phyloP scores from a whole-genome alignment of 2,113 vertebrate species.

The Actenoides lindsayi region DNA sequence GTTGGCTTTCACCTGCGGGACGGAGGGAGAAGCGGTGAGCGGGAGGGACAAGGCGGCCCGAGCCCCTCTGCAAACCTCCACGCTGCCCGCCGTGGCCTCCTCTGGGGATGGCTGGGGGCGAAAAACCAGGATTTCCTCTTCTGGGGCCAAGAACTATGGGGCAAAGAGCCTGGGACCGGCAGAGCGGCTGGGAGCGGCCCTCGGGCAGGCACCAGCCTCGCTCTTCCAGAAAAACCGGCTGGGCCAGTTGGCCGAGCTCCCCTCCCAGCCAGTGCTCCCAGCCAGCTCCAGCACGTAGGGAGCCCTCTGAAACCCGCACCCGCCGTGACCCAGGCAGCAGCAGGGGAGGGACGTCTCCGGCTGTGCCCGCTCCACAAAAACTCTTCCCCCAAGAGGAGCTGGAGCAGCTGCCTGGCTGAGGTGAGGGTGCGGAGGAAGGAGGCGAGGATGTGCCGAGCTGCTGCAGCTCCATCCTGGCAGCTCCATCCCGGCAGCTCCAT shows the following conservation, averaged over 20 bases:
- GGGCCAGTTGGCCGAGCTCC: neutral
- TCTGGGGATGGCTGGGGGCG: neutral
- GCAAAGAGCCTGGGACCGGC: constrained; percentile 35
- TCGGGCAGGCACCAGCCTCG: neutral
- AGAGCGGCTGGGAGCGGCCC: constrained; percentile 30
- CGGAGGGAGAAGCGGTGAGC: neutral
- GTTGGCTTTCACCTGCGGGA: constrained; percentile 88
- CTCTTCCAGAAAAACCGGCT: constrained; percentile 25
- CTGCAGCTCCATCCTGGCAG: neutral
- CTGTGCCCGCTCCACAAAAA: neutral
- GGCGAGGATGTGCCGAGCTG: neutral
- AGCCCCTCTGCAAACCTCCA: fast-evolving
- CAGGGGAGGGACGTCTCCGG: neutral
- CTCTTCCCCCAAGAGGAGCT: neutral
- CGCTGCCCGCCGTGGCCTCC: fast-evolving
- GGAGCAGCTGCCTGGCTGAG: neutral
- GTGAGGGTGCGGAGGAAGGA: neutral
- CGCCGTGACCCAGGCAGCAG: neutral
- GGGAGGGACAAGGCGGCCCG: fast-evolving
- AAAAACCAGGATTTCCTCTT: constrained; percentile 51
- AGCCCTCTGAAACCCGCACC: neutral
- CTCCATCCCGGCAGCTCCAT: neutral
- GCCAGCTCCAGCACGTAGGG: constrained; percentile 12
- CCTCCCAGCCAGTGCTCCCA: neutral
- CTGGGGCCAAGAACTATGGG: constrained; percentile 1